Evolutionary conservation across 2,113 vertebrate genomes (phyloP), one percentile per base, ranked within the genome.

Genomic region (Natator depressus): DNA sequence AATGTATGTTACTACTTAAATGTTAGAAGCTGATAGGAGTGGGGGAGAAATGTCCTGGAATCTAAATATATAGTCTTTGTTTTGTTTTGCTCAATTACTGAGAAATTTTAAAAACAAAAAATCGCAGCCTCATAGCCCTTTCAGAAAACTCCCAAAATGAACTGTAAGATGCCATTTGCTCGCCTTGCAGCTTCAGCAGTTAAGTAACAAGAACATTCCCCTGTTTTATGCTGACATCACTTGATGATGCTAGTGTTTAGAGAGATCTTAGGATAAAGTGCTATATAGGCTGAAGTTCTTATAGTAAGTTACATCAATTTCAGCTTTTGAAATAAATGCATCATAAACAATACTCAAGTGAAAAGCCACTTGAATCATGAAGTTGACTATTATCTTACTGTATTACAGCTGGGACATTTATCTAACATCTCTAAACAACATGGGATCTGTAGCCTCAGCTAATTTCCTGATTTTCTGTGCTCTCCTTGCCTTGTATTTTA

Each of bases 1-100:
- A 49, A 84, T 54, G 19, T 53, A n/a, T 87, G 94, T 91, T 82
- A 29, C 86, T 42, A 92, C 80, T 72, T 95, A 90, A 59, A 86
- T 35, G 27, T 94, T 91, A 69, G 57, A 62, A 38, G 38, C 62
- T 17, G 27, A 54, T 42, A 20, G 27, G 27, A 47, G 14, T 29
- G 1, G 19, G 27, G 5, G 27, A 24, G 10, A 42, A 29, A 14
- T 89, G 57, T 4, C 29, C 22, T 65, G 9, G 75, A 88, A 47
- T 87, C 10, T 22, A 54, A 79, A 11, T 38, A 59, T 8, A 1
- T 11, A 75, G 5, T 17, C 5, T 89, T 91, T 51, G 9, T 62
- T 72, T 93, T 90, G 20, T 88, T 51, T 80, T 84, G 14, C 24
- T 78, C 54, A 27, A 9, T 59, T 27, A 90, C 0, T 57, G 89